Evolutionary conservation across 2,797 vertebrate genomes (phyloP).

Genomic region (Scyliorhinus canicula): DNA sequence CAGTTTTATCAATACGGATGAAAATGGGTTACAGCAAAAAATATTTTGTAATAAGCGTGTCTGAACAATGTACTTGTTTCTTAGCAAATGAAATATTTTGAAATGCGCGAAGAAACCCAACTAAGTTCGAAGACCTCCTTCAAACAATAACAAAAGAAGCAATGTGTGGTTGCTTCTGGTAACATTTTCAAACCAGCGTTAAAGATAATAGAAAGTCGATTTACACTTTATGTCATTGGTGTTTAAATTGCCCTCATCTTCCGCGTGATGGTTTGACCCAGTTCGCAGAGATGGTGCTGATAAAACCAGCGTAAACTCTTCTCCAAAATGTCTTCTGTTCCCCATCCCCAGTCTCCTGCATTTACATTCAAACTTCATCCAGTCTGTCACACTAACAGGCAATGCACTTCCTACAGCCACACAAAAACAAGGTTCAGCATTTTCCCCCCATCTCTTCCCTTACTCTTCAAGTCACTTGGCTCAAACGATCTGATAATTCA

Average conservation of each 20-base stretch:
- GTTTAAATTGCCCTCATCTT: neutral
- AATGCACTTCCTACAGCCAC: neutral
- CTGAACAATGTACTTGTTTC: too few species aligned
- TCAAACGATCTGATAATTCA: neutral
- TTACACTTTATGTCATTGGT: neutral
- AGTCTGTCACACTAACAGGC: neutral
- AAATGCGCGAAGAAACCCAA: too few species aligned
- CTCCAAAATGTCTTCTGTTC: neutral
- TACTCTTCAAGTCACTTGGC: neutral
- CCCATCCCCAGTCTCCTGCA: neutral
- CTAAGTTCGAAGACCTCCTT: neutral
- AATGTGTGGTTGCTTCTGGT: neutral
- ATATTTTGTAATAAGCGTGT: neutral
- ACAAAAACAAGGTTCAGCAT: neutral
- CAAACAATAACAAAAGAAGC: neutral
- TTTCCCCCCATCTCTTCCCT: neutral
- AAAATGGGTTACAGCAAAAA: neutral
- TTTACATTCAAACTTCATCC: neutral
- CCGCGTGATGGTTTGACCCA: neutral
- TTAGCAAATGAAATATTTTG: too few species aligned
- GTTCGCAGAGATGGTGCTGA: neutral
- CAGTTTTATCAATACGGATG: too few species aligned
- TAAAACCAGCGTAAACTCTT: neutral
- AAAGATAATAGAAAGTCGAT: neutral
- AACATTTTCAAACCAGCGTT: neutral